Evolutionary conservation across 1,140 invertebrate species (phyloP), one percentile per base, ranked within the genome.

Genomic region (Meloidogyne chitwoodi): DNA sequence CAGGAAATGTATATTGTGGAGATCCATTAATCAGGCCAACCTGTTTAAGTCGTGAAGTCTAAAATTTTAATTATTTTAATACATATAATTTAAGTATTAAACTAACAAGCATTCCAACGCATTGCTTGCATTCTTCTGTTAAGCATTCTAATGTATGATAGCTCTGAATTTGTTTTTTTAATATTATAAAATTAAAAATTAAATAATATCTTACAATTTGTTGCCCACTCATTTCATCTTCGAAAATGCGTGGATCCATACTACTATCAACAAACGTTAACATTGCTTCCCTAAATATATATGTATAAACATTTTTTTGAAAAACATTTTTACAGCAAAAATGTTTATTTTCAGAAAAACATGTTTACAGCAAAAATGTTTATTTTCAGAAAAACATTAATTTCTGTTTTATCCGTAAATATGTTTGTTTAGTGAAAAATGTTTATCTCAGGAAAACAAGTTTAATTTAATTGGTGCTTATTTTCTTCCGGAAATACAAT

Each of bases 241-340:
- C 79, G 41, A 70, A 79, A 34, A 79, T 79, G 31, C 78, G 31
- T 34, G 78, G 78, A 80, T 79, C 78, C 76, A 80, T 83, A 16
- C 56, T 72, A 29, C 26, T 69, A 63, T 82, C 81, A 16, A 83
- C 81, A 66, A 82, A 82, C 1, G 81, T 68, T n/a, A 84, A 22
- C 67, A 82, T 82, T 14, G 81, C 81, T 69, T 82, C 81, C 34
- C 84, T 83, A 34, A 82, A 22, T 1, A n/a, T n/a, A n/a, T n/a
- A n/a, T 48, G 48, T 24, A 61, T 68, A 38, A n/a, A n/a, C n/a
- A n/a, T n/a, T 77, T 77, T 68, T 82, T 75, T 61, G 62, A n/a
- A 24, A 12, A 29, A 41, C 77, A 79, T 22, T 6, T 19, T 31
- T 64, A 26, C 24, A 10, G 1, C 4, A 72, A 22, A 64, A 38